A percentile compares a stretch with the other conserved stretches of the same genome.
phyloP scores from a whole-genome alignment of 2,113 vertebrate genomes.

The Regulus satrapa region DNA sequence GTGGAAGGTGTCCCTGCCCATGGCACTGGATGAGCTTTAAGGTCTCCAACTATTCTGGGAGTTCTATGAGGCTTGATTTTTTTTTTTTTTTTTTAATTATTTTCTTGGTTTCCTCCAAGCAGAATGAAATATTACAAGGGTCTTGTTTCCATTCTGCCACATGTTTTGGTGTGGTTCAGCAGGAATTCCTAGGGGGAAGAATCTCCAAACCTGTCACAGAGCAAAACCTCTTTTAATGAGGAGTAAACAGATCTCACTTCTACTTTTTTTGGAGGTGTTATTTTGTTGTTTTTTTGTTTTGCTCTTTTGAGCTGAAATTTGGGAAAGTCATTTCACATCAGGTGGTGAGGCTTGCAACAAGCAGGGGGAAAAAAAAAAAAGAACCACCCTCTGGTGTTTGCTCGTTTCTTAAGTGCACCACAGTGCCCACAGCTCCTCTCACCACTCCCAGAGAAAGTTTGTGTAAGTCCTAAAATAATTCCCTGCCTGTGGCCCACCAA shows the following conservation, averaged over 20 bases:
- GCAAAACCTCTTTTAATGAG: not conserved
- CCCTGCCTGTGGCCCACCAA: not conserved
- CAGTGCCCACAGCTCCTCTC: not conserved
- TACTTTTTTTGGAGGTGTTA: not conserved
- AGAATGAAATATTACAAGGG: not conserved
- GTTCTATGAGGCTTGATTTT: not conserved
- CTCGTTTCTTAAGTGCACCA: not conserved
- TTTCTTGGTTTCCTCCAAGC: accelerated
- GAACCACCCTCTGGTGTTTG: not conserved
- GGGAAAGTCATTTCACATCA: not conserved
- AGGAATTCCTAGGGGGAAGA: not conserved
- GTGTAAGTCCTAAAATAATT: constrained; percentile 56
- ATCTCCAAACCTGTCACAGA: not conserved
- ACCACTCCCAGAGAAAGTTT: constrained; percentile 35
- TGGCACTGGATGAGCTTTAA: not conserved
- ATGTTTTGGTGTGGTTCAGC: not conserved
- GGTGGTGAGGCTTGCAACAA: not conserved
- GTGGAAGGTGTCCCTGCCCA: not conserved
- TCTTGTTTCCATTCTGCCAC: not conserved
- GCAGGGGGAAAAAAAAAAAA: too few species aligned
- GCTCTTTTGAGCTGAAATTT: not conserved
- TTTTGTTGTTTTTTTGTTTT: too few species aligned
- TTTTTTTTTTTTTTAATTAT: not conserved
- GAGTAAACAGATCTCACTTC: not conserved
- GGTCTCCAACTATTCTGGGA: not conserved